phyloP scores from a whole-genome alignment of 2,888 invertebrate genomes.

The Trileptium ribeirensis region DNA sequence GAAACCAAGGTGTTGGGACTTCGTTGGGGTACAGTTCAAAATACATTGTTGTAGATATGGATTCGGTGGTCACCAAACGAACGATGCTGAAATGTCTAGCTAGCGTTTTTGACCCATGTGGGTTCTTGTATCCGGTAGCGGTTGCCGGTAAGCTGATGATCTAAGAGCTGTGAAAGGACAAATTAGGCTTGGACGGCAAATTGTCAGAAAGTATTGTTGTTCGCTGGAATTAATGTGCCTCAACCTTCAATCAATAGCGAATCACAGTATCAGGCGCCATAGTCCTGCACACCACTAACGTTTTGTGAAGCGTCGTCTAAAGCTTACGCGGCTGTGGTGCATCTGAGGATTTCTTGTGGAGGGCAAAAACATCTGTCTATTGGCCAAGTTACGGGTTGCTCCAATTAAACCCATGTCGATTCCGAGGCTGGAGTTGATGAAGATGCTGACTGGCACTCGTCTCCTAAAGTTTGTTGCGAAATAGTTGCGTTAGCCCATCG shows the following conservation, averaged over 20 bases:
- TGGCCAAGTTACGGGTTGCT: conserved; percentile 35
- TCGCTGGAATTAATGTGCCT: not conserved
- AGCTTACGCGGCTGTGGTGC: conserved; percentile 37
- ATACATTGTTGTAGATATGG: not conserved
- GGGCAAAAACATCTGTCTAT: conserved; percentile 16
- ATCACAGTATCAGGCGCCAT: not conserved
- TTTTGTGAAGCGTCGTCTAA: conserved; percentile 39
- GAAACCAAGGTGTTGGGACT: not conserved
- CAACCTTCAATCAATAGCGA: not conserved
- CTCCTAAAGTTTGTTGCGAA: conserved; percentile 25
- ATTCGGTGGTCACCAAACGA: not conserved
- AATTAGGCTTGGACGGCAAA: not conserved
- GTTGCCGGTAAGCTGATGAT: not conserved
- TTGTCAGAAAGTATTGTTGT: not conserved
- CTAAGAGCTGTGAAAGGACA: not conserved
- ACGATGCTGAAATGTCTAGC: not conserved
- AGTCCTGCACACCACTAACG: conserved; percentile 6
- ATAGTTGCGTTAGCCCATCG: conserved; percentile 33
- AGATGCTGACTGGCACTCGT: conserved; percentile 20
- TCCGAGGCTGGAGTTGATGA: conserved; percentile 31
- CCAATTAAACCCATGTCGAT: conserved; percentile 36
- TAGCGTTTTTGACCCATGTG: not conserved
- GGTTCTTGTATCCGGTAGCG: not conserved
- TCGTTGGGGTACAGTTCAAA: not conserved
- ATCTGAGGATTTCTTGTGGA: conserved; percentile 22